Conservation (phyloP, 2,888 invertebrate genomes). For the Agrilus cyanescens region DNA sequence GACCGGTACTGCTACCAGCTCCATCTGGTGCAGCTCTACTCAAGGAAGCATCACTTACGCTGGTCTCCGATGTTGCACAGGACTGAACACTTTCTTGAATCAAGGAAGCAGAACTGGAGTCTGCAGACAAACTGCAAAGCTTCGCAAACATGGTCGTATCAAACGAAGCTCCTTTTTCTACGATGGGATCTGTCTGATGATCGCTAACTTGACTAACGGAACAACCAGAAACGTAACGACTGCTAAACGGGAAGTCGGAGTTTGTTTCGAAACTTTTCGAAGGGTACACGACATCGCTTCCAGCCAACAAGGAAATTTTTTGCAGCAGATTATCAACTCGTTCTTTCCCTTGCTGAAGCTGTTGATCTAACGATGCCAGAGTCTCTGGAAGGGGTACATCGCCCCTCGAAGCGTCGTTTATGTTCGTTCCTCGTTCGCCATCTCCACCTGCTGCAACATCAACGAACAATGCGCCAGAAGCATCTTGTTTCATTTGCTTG, state of each 20-base stretch:
- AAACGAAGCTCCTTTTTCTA: slow-evolving; percentile 16
- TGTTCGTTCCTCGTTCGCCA: slow-evolving; percentile 12
- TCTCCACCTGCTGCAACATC: slow-evolving; percentile 12
- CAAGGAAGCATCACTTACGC: slow-evolving; percentile 9
- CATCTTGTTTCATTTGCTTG: slow-evolving; percentile 10
- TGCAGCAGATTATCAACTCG: slow-evolving; percentile 31
- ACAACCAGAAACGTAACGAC: slow-evolving; percentile 31
- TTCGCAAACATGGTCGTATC: slow-evolving; percentile 31
- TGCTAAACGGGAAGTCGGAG: slow-evolving; percentile 20
- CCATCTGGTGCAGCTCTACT: slow-evolving; percentile 20
- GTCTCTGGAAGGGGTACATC: background rate
- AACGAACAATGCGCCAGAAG: background rate
- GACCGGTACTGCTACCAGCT: slow-evolving; percentile 16
- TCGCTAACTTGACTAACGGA: slow-evolving; percentile 21
- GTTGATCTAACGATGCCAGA: slow-evolving; percentile 16
- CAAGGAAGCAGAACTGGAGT: slow-evolving; percentile 7
- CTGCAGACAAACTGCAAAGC: slow-evolving; percentile 14
- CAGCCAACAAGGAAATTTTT: slow-evolving; percentile 24
- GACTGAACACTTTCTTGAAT: background rate
- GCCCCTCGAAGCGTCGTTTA: slow-evolving; percentile 8
- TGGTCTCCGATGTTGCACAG: slow-evolving; percentile 12
- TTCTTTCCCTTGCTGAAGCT: slow-evolving; percentile 25
- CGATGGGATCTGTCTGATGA: too few relatives aligned
- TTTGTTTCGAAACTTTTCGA: slow-evolving; percentile 3
- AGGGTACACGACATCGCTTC: slow-evolving; percentile 10